Evolutionary conservation across 2,797 vertebrate genomes (phyloP).

Genomic region (Sylvia borin): DNA sequence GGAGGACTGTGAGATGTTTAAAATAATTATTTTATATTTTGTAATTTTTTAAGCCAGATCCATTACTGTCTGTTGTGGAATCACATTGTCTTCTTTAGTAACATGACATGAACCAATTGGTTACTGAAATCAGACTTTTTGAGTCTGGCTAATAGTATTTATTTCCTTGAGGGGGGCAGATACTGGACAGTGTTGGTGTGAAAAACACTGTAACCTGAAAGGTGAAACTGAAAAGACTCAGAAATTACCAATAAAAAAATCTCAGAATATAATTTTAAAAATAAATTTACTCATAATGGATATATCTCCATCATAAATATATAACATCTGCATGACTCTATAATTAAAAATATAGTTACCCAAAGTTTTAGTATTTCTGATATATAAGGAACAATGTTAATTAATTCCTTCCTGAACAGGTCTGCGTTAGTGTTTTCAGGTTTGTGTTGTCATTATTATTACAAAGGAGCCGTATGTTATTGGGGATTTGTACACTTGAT

Average conservation of each 20-base stretch:
- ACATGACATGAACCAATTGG: background rate
- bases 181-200: background rate
- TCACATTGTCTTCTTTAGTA: background rate
- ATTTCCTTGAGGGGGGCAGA: background rate
- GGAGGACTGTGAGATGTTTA: background rate
- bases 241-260: background rate
- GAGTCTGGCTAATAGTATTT: background rate
- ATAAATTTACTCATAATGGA: background rate
- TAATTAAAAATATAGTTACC: background rate
- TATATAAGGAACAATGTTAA: background rate
- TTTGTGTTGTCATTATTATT: background rate
- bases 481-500: background rate
- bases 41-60: background rate
- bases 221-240: background rate
- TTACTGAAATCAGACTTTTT: background rate
- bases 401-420: background rate
- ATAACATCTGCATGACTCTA: background rate
- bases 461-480: accelerated
- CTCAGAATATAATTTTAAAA: background rate
- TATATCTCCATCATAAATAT: background rate
- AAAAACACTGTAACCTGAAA: background rate
- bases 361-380: background rate
- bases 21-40: background rate
- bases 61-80: background rate
- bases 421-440: background rate